phyloP scores from a whole-genome alignment of 2,888 invertebrate species.

The Mystacides longicornis region DNA sequence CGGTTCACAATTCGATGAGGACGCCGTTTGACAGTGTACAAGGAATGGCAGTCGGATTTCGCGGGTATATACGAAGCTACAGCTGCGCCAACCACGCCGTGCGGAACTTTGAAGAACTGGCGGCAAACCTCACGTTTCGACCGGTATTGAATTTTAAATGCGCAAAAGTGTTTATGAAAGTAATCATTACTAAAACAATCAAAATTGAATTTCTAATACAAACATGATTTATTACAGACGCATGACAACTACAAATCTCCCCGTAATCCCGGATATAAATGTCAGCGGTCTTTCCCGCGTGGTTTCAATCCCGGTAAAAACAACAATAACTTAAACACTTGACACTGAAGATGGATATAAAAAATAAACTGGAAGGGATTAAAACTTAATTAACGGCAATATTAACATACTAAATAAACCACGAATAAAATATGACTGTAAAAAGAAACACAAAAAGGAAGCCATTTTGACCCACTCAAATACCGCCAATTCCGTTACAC shows the following conservation, averaged over 20 bases:
- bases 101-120: constrained; percentile 16
- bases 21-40: neutral
- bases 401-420: neutral
- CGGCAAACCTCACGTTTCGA: constrained; percentile 19
- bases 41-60: neutral
- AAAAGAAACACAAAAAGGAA: constrained; percentile 34
- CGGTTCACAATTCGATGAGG: neutral
- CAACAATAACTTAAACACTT: too few species aligned
- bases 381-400: neutral
- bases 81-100: constrained; percentile 25
- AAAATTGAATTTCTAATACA: neutral
- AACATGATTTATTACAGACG: neutral
- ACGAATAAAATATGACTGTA: neutral
- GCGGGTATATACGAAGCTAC: constrained; percentile 9
- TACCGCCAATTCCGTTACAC: constrained; percentile 34
- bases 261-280: constrained; percentile 17
- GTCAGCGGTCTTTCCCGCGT: constrained; percentile 23
- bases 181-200: neutral
- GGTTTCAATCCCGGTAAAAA: constrained; percentile 16
- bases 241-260: neutral
- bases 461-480: constrained; percentile 46
- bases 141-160: constrained; percentile 7
- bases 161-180: constrained; percentile 1
- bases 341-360: neutral
- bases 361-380: neutral